Base-by-base conservation (phyloP, 2,113 vertebrate genomes). In the Pterocles orientalis region DNA sequence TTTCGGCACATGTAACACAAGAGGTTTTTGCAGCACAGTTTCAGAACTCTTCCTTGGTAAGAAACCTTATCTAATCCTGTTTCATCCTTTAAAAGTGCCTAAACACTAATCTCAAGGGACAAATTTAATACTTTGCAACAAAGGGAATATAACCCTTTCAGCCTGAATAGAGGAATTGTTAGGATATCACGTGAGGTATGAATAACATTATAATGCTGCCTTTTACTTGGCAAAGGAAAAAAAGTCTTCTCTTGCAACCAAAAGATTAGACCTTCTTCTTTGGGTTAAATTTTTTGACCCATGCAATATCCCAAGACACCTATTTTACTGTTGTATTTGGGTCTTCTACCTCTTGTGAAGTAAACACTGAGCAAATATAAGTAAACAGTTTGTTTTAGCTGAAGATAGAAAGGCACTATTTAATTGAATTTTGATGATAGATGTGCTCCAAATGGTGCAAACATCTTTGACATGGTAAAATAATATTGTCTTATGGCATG, bases 51-150 rank as follows among this genome's bases (percentile, higher is more conserved):
- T 97, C 98, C 94, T 98, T 89, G 43, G 91, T 97, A 94, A 97
- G 97, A 98, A 98, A 98, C 95, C 97, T 98, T 98, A 98, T 97
- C 98, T 98, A 98, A 98, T 98, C 98, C 98, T 97, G 96, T 98
- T 98, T 98, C 97, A 96, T 98, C 98, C 97, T 97, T 98, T 98
- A 98, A 98, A 98, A 98, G 97, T 98, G 97, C 97, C 97, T 98
- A 96, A 88, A 97, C 87, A 83, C 94, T 97, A 97, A 97, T 98
- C 98, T 98, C 98, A 69, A 91, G 98, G 98, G 98, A 98, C 97
- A 98, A 98, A 99, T 99, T 98, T 98, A 98, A 98, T 98, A 99
- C 98, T 98, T 98, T 97, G 98, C 98, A 98, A 98, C 97, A 98
- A 98, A 98, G 89, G 97, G 96, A 98, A 98, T 98, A 98, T 98